Evolutionary conservation across 2,113 vertebrate genomes (phyloP).

Genomic region (Orthonyx spaldingii): DNA sequence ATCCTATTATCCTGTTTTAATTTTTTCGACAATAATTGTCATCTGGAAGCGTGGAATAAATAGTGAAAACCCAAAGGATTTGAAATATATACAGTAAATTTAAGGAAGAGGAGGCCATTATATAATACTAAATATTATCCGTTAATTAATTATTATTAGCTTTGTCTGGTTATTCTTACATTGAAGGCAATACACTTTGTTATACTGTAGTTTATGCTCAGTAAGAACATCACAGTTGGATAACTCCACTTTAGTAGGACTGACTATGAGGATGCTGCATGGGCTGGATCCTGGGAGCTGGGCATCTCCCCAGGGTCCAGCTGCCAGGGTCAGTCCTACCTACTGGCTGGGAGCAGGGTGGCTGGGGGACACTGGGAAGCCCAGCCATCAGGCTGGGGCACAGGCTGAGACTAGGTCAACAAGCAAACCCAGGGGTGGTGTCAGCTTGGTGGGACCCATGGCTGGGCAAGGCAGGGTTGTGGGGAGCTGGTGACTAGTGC

Average conservation of each 20-base stretch:
- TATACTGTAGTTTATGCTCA: not conserved
- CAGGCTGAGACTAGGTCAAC: fast-evolving
- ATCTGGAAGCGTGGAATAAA: not conserved
- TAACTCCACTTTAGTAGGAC: not conserved
- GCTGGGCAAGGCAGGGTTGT: fast-evolving
- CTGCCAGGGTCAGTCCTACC: not conserved
- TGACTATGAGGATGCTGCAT: not conserved
- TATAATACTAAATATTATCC: not conserved
- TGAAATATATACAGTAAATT: not conserved
- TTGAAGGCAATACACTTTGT: not conserved
- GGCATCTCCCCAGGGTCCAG: not conserved
- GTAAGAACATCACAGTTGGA: not conserved
- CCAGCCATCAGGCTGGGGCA: fast-evolving
- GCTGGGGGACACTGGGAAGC: fast-evolving
- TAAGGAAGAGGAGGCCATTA: not conserved
- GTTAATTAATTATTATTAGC: too few relatives aligned
- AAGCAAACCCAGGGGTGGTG: fast-evolving
- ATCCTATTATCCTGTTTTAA: not conserved
- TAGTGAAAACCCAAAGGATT: not conserved
- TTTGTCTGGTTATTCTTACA: not conserved
- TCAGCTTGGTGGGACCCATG: not conserved
- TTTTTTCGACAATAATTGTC: not conserved
- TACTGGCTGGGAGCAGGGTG: not conserved
- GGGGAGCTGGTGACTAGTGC: not conserved
- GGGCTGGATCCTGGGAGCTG: not conserved